A percentile compares a stretch with the other conserved stretches of the same genome.
Evolutionary conservation across 1,140 invertebrate species (phyloP).

Genomic region (Trachelipus rathkii): DNA sequence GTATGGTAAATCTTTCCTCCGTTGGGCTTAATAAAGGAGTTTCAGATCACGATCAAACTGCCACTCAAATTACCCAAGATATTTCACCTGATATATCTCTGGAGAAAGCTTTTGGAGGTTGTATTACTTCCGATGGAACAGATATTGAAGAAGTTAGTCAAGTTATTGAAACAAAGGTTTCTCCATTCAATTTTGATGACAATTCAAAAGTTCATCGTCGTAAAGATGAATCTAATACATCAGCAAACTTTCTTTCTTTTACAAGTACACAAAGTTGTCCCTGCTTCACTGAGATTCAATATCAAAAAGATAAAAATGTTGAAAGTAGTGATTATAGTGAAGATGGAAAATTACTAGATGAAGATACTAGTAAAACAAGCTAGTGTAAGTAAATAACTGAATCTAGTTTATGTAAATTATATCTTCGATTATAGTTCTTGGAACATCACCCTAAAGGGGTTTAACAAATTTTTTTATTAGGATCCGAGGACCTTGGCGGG

Average conservation of each 20-base stretch:
- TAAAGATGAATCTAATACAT: neutral
- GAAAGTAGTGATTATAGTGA: too few species aligned
- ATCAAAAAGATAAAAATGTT: neutral
- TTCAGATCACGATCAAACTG: neutral
- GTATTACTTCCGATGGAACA: neutral
- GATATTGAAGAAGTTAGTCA: neutral
- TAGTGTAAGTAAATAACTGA: too few species aligned
- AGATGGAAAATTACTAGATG: too few species aligned
- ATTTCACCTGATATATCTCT: neutral
- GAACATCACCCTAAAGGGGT: too few species aligned
- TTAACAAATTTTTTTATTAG: too few species aligned
- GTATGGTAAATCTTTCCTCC: slow-evolving; percentile 67
- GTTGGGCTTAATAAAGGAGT: slow-evolving; percentile 50
- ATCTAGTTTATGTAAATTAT: too few species aligned
- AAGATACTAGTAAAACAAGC: too few species aligned
- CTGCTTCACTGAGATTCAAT: neutral
- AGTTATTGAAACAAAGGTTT: neutral
- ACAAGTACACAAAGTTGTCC: neutral
- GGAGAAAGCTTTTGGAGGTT: neutral
- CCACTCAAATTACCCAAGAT: neutral
- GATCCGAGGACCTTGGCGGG: too few species aligned
- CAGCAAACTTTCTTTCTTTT: neutral
- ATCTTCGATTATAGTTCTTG: too few species aligned
- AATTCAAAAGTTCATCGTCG: neutral
- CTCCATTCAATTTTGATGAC: neutral